phyloP scores from a whole-genome alignment of 2,797 vertebrate species.

The Zonotrichia albicollis region DNA sequence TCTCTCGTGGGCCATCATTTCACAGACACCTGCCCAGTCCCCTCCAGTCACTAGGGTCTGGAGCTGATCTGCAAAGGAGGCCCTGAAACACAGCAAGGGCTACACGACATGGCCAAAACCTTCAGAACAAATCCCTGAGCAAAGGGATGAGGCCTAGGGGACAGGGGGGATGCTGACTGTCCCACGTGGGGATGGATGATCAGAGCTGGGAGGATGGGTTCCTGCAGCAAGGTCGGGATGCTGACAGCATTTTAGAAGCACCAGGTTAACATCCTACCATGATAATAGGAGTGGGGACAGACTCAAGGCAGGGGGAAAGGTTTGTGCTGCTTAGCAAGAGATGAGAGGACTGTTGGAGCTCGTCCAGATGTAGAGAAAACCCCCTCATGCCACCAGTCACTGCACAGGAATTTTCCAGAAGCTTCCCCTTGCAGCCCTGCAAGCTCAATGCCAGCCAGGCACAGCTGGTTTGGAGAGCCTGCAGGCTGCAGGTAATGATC shows the following conservation, averaged over 20 bases:
- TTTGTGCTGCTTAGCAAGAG: neutral
- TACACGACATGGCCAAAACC: accelerated
- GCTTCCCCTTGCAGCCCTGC: neutral
- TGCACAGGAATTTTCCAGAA: neutral
- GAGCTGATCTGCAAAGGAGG: neutral
- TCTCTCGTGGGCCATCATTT: neutral
- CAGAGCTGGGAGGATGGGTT: neutral
- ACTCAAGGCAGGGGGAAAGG: neutral
- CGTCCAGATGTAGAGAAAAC: neutral
- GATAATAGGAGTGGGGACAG: neutral
- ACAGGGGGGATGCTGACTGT: accelerated
- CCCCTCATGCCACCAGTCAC: accelerated
- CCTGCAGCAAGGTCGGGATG: neutral
- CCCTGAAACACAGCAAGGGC: neutral
- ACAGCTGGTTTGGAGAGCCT: neutral
- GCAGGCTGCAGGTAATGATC: neutral
- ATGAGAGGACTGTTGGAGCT: neutral
- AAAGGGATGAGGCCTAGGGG: neutral
- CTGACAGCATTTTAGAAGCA: neutral
- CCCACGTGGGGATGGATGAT: accelerated
- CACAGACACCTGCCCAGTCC: neutral
- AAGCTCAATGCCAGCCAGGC: neutral
- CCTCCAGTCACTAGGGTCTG: neutral
- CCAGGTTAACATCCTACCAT: neutral
- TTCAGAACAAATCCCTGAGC: neutral